Percentiles rank a stretch among this genome's conserved stretches.
Conservation (phyloP, 2,113 vertebrate genomes). For the Sapajus apella region DNA sequence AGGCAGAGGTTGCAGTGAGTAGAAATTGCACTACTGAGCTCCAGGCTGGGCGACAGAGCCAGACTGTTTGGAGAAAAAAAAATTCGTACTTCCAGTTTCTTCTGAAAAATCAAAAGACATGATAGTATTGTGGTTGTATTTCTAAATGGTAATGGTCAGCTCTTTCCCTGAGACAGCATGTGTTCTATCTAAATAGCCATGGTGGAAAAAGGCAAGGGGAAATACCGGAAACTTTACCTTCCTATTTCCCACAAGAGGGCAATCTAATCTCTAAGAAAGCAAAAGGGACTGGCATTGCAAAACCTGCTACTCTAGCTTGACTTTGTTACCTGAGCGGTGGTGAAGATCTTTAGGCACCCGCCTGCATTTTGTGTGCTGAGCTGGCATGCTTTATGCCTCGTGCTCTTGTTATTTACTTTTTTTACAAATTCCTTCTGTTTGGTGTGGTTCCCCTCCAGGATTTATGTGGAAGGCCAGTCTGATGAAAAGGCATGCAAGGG, state of each 20-base stretch:
- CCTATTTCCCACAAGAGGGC: conserved; percentile 74
- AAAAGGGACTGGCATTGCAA: neutral
- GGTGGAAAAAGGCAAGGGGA: neutral
- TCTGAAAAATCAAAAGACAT: neutral
- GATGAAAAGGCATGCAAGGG: neutral
- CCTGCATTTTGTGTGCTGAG: neutral
- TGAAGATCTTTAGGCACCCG: neutral
- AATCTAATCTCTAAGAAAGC: conserved; percentile 41
- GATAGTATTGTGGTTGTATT: neutral
- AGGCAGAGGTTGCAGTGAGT: neutral
- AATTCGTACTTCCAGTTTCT: neutral
- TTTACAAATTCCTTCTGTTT: neutral
- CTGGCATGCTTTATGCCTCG: neutral
- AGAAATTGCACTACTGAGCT: neutral
- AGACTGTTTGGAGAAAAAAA: neutral
- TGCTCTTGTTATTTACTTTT: neutral
- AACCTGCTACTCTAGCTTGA: neutral
- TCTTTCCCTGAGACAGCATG: neutral
- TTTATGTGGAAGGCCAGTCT: no score
- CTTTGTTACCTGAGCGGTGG: neutral
- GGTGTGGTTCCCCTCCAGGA: neutral
- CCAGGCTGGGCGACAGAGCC: neutral
- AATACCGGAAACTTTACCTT: neutral
- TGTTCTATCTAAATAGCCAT: neutral
- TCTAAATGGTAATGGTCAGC: neutral